phyloP scores from a whole-genome alignment of 2,888 invertebrate species.

The Xylocampa areola region DNA sequence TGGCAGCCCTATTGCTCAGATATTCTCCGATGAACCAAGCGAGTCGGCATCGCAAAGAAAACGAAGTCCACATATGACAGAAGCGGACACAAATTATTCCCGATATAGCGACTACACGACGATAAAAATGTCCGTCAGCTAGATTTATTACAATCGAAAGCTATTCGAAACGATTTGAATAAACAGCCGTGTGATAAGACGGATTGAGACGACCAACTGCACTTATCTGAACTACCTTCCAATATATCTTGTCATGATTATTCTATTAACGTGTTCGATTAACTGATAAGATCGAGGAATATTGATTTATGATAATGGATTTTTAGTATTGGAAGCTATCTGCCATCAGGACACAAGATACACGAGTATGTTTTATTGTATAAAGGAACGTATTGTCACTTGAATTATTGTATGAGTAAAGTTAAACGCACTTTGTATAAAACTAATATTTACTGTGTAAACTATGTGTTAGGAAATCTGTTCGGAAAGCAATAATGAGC shows the following conservation, averaged over 20 bases:
- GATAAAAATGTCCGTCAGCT: slow-evolving; percentile 79
- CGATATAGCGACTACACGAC: slow-evolving; percentile 62
- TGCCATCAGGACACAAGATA: slow-evolving; percentile 42
- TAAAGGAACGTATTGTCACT: slow-evolving; percentile 40
- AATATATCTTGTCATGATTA: slow-evolving; percentile 70
- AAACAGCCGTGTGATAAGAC: slow-evolving; percentile 76
- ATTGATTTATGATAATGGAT: slow-evolving; percentile 68
- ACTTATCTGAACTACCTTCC: slow-evolving; percentile 59
- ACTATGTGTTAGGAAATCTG: slow-evolving; percentile 27
- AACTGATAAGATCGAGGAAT: slow-evolving; percentile 70
- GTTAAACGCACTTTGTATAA: slow-evolving; percentile 16
- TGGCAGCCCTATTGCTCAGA: slow-evolving; percentile 7
- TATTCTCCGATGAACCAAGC: slow-evolving; percentile 14
- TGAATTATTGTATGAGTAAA: slow-evolving; percentile 13
- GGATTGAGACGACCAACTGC: slow-evolving; percentile 63
- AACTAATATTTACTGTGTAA: slow-evolving; percentile 19
- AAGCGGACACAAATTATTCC: slow-evolving; percentile 67
- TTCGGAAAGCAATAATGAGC: slow-evolving; percentile 30
- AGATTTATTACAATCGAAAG: slow-evolving; percentile 83
- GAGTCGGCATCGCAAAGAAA: slow-evolving; percentile 55
- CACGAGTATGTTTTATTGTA: slow-evolving; percentile 38
- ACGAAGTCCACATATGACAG: slow-evolving; percentile 47
- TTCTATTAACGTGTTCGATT: slow-evolving; percentile 76
- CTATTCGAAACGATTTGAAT: slow-evolving; percentile 79
- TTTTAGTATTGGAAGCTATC: slow-evolving; percentile 48